Evolutionary conservation across 2,797 vertebrate species (phyloP).

Genomic region (Octomys mimax): DNA sequence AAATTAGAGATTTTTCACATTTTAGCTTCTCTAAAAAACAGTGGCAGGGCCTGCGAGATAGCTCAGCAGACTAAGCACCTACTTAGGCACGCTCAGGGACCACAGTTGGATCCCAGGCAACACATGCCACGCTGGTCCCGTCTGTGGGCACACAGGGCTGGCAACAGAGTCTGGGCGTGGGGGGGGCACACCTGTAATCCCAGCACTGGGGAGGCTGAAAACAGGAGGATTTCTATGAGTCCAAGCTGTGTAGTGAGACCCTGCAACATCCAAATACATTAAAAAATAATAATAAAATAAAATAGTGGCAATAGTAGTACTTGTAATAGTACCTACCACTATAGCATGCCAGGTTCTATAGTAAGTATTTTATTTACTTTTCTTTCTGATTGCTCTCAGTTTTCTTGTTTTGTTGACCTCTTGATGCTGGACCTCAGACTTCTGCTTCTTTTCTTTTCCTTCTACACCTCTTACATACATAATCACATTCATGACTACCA

Average conservation of each 20-base stretch:
- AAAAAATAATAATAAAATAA: not conserved
- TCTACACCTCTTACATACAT: not conserved
- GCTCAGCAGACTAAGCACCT: too few relatives aligned
- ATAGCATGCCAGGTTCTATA: not conserved
- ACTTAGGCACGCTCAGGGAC: too few relatives aligned
- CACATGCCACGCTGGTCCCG: too few relatives aligned
- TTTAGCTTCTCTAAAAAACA: conserved; percentile 13
- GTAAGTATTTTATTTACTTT: not conserved
- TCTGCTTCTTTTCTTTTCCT: not conserved
- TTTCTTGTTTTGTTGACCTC: conserved; percentile 31
- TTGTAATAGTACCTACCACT: not conserved
- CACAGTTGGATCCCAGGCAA: too few relatives aligned
- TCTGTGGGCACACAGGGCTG: too few relatives aligned
- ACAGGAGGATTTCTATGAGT: too few relatives aligned
- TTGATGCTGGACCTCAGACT: not conserved
- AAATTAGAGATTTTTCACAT: conserved; percentile 31
- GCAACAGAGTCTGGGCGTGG: too few relatives aligned
- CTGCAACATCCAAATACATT: too few relatives aligned
- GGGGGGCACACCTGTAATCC: too few relatives aligned
- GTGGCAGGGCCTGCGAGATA: not conserved
- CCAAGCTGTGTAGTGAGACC: too few relatives aligned
- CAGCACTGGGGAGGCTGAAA: too few relatives aligned
- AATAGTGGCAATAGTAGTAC: not conserved
- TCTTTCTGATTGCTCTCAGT: not conserved
- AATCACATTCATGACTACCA: not conserved